phyloP scores from a whole-genome alignment of 2,797 vertebrate species.

The Mus spretus region DNA sequence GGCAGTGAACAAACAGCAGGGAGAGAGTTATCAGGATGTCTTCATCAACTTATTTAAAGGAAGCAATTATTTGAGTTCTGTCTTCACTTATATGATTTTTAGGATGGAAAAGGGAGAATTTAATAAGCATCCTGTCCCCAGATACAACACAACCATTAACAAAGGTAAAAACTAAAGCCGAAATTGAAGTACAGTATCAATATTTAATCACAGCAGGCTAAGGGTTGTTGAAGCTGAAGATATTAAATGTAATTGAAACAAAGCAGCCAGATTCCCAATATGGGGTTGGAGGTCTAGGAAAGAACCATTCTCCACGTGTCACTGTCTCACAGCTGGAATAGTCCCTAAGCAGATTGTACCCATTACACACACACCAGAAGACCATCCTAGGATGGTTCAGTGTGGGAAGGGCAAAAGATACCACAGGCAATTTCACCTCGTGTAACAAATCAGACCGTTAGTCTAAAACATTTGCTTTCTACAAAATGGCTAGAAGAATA shows the following conservation, averaged over 20 bases:
- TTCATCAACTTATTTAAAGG: slow-evolving; percentile 47
- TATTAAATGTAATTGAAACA: slow-evolving; percentile 86
- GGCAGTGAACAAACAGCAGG: background rate
- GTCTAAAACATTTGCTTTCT: slow-evolving; percentile 62
- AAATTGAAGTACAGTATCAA: slow-evolving; percentile 80
- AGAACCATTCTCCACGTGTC: background rate
- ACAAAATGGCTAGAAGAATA: slow-evolving; percentile 50
- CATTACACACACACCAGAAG: background rate
- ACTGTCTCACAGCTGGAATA: background rate
- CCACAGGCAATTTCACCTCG: slow-evolving; percentile 50
- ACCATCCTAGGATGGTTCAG: background rate
- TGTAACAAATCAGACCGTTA: slow-evolving; percentile 32
- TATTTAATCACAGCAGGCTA: slow-evolving; percentile 82
- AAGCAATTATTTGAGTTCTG: slow-evolving; percentile 5
- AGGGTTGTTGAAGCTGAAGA: slow-evolving; percentile 77
- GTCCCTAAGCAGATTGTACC: background rate
- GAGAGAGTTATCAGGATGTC: background rate
- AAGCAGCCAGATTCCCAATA: slow-evolving; percentile 72
- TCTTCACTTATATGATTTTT: slow-evolving; percentile 17
- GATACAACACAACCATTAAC: background rate
- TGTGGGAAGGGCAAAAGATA: background rate
- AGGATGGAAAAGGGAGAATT: background rate
- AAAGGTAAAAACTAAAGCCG: slow-evolving; percentile 41
- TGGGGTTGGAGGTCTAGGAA: background rate
- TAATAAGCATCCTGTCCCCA: slow-evolving; percentile 22